Conservation (phyloP, 2,797 vertebrate species). For the Peromyscus eremicus region DNA sequence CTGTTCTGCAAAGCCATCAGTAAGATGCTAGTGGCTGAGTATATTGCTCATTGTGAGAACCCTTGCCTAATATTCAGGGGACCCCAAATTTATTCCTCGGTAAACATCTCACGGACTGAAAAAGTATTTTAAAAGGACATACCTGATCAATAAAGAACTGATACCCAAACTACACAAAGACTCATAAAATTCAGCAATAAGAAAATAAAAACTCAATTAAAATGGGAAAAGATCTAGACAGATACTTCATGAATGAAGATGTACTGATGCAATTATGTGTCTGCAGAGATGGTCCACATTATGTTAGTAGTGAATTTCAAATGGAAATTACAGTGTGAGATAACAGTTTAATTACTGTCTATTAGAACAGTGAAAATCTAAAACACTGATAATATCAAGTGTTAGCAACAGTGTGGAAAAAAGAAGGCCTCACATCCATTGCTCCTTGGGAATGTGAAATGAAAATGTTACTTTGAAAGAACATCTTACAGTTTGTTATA, state of each 20-base stretch:
- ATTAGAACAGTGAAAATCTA: not conserved
- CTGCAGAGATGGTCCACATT: not conserved
- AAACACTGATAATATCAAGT: not conserved
- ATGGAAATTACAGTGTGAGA: conserved; percentile 33
- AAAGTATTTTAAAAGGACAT: conserved; percentile 7
- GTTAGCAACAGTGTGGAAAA: not conserved
- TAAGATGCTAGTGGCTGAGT: not conserved
- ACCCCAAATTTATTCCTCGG: not conserved
- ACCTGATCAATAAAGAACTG: not conserved
- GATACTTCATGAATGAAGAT: not conserved
- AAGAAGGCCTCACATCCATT: not conserved
- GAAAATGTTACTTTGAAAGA: not conserved
- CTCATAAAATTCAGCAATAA: conserved; percentile 12
- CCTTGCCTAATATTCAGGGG: not conserved
- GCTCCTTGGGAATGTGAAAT: not conserved
- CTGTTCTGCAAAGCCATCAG: not conserved
- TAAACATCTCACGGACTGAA: not conserved
- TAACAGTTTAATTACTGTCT: not conserved
- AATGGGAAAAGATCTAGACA: not conserved
- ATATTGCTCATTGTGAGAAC: not conserved
- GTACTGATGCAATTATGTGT: not conserved
- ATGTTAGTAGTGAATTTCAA: not conserved
- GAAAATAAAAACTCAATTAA: conserved; percentile 4
- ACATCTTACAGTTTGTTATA: not conserved
- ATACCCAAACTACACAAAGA: not conserved